Base-by-base conservation (phyloP, 1,140 invertebrate species). In the Phocides pigmalion region DNA sequence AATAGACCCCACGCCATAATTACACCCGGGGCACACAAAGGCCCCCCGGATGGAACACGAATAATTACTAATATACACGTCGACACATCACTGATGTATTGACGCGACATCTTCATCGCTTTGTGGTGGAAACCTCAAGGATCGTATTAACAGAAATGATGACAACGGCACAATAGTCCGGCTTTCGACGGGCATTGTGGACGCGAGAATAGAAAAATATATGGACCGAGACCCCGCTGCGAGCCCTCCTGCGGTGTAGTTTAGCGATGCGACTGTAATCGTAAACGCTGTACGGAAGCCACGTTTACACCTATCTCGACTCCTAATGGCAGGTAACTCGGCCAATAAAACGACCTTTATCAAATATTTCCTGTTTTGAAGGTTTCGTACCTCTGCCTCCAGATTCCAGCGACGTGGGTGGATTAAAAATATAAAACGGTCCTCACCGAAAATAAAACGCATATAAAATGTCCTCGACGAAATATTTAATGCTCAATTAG, bases 401-500 rank as follows among this genome's bases (percentile, higher is more conserved):
- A 82, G 82, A 81, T 81, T 74, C 74, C 79, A 72, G 71, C 84
- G 81, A 75, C 86, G 85, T 89, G 85, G 84, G 84, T 87, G 84
- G 80, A 90, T 83, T 84, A 85, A 84, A 88, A 64, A 77, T 87
- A 86, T 80, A 84, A 87, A 87, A 87, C 80, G 75, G 80, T 79
- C 68, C 75, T 72, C 75, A 77, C 66, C 76, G 64, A 84, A 87
- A 83, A 88, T 87, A 87, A 89, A 89, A 82, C 77, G 67, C 76
- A 87, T 82, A 89, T 88, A 87, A 89, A 88, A 86, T 84, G 79
- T 76, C 77, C 75, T 82, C 86, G 87, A 86, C 76, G 88, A 90
- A 87, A 87, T 89, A 86, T 86, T 88, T 89, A 88, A 89, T 88
- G 81, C 87, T 89, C 85, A 89, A 88, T 89, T 90, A 89, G 87